A percentile compares a stretch with the other conserved stretches of the same genome.
phyloP scores from a whole-genome alignment of 2,113 vertebrate species.

The Alethe diademata region DNA sequence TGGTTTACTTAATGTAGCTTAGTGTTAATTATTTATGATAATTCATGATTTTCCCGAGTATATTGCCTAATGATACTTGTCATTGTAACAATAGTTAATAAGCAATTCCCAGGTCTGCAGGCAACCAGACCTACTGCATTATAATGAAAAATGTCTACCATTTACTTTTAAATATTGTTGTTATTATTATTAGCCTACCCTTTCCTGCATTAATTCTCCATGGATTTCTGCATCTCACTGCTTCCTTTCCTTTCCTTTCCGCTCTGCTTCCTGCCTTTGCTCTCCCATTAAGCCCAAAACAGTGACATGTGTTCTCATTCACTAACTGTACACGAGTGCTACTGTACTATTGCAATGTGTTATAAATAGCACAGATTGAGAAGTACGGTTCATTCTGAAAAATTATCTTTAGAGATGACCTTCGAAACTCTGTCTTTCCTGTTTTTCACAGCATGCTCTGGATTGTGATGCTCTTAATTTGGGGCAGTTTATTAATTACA shows the following conservation, averaged over 20 bases:
- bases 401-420: slow-evolving; percentile 27
- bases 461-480: slow-evolving; percentile 10
- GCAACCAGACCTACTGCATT: not conserved
- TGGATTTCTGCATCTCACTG: not conserved
- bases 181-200: not conserved
- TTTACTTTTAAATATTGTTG: not conserved
- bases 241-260: not conserved
- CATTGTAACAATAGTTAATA: not conserved
- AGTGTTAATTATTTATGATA: slow-evolving; percentile 45
- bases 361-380: slow-evolving; percentile 43
- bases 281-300: not conserved
- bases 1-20: slow-evolving; percentile 7
- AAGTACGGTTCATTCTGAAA: slow-evolving; percentile 36
- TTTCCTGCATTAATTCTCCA: not conserved
- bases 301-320: not conserved
- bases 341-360: not conserved
- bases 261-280: not conserved
- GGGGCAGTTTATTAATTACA: slow-evolving; percentile 40
- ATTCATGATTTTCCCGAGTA: not conserved
- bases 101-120: not conserved
- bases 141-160: not conserved
- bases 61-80: not conserved
- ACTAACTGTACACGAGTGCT: not conserved
- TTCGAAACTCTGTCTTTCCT: slow-evolving; percentile 15
- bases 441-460: not conserved